Base-by-base conservation (phyloP, 2,888 invertebrate genomes). In the Phaonia tiefii region DNA sequence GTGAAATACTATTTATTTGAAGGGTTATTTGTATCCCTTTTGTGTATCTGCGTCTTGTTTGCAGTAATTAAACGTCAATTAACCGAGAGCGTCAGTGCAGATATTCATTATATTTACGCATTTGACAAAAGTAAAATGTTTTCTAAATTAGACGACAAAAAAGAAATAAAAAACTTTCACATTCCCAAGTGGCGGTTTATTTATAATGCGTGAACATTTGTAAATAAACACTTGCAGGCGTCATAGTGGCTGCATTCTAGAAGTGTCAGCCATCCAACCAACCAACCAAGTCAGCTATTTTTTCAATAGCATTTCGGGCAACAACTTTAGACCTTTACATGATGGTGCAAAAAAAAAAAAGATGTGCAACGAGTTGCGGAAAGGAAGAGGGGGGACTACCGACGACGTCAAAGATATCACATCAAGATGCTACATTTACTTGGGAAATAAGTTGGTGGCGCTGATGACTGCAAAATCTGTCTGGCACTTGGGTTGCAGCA, bases 201-300 rank as follows among this genome's bases (percentile, higher is more conserved):
- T 63, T 49, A 15, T 60, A 63, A 37, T 66, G 46, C 39, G 46
- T 66, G 46, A 54, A 74, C 65, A 71, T n/a, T 17, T 75, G 74
- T 79, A 65, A 69, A 69, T 42, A 69, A 79, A 70, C 60, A 67
- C 71, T 71, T 31, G 3, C 3, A 31, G 31, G 31, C 31, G 31
- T 8, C 31, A 8, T 31, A 31, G 31, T 31, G 31, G 31, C 3
- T 31, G 31, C n/a, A n/a, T n/a, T n/a, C n/a, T n/a, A n/a, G n/a
- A n/a, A n/a, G n/a, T n/a, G n/a, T n/a, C n/a, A 31, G 3, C 31
- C 31, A 31, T 31, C 31, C n/a, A n/a, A n/a, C n/a, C n/a, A n/a
- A n/a, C n/a, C n/a, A n/a, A n/a, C n/a, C 8, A 5, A 31, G 31
- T 8, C 31, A 3, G 31, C 31, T 31, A 31, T 31, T 49, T 49